Evolutionary conservation across 2,888 invertebrate genomes (phyloP).

Genomic region (Troides oblongomaculatus): DNA sequence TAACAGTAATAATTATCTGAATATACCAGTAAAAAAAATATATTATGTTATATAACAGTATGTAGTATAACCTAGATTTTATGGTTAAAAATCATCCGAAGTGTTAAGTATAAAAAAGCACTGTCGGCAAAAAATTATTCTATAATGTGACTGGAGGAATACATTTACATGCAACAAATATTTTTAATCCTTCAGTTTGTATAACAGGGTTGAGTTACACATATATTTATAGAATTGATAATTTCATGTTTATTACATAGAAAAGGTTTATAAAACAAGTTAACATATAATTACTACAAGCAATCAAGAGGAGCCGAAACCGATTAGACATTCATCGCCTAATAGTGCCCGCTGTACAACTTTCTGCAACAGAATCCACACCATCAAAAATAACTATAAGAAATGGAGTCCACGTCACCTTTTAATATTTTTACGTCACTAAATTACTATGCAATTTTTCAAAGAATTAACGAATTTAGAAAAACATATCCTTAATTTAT

Average conservation of each 20-base stretch:
- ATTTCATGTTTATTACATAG: conserved; percentile 42
- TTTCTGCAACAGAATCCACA: conserved; percentile 12
- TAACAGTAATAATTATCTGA: conserved; percentile 77
- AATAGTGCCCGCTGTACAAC: conserved; percentile 34
- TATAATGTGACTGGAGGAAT: conserved; percentile 20
- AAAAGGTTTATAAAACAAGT: conserved; percentile 66
- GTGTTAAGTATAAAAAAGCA: conserved; percentile 35
- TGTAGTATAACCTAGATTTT: conserved; percentile 62
- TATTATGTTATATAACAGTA: conserved; percentile 69
- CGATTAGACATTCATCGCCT: conserved; percentile 64
- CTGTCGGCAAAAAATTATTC: conserved; percentile 17
- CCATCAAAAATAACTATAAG: conserved; percentile 13
- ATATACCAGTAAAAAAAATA: conserved; percentile 77
- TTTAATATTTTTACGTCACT: conserved; percentile 7
- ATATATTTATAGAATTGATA: conserved; percentile 26
- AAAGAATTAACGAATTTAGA: conserved; percentile 26
- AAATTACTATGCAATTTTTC: conserved; percentile 1
- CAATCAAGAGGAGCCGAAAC: conserved; percentile 39
- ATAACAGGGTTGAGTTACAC: conserved; percentile 28
- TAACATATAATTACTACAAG: conserved; percentile 44
- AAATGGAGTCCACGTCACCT: conserved; percentile 13
- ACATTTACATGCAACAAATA: conserved; percentile 21
- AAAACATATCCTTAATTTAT: conserved; percentile 47
- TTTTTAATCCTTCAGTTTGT: conserved; percentile 25
- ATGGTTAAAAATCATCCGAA: conserved; percentile 37